These are phyloP conservation scores for Pelodiscus sinensis DNA, from an alignment of 2,113 vertebrate genomes.

Conservation along the genomic window DNA sequence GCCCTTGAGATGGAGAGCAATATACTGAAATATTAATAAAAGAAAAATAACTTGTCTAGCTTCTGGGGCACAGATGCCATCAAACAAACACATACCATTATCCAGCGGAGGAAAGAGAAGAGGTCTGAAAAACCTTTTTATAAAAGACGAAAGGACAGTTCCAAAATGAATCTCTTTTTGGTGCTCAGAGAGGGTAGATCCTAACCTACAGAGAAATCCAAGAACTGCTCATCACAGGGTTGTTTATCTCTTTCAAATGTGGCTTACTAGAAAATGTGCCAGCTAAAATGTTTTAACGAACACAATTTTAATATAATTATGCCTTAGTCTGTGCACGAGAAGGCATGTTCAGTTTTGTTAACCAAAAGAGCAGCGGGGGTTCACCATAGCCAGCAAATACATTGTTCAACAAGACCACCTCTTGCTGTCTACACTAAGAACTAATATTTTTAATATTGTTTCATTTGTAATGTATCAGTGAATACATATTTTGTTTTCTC, in stretches of 20 bases:
- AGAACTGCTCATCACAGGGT: not conserved
- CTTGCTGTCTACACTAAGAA: not conserved
- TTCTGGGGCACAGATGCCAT: not conserved
- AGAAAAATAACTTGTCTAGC: not conserved
- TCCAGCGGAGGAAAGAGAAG: not conserved
- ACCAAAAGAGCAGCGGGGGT: not conserved
- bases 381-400: not conserved
- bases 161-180: not conserved
- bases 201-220: not conserved
- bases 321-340: not conserved
- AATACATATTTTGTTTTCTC: not conserved
- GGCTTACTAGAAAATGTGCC: not conserved
- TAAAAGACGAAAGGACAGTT: not conserved
- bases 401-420: not conserved
- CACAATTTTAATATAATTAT: not conserved
- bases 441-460: not conserved
- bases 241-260: not conserved
- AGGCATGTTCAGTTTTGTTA: not conserved
- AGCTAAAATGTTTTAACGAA: fast-evolving
- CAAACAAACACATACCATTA: not conserved
- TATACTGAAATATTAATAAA: not conserved
- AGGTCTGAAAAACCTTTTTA: not conserved
- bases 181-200: not conserved
- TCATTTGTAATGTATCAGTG: not conserved
- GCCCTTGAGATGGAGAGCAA: not conserved